A percentile compares a stretch with the other conserved stretches of the same genome.
These are phyloP conservation scores for Accipiter cooperii DNA, from an alignment of 2,113 vertebrate genomes.

Conservation along the genomic window DNA sequence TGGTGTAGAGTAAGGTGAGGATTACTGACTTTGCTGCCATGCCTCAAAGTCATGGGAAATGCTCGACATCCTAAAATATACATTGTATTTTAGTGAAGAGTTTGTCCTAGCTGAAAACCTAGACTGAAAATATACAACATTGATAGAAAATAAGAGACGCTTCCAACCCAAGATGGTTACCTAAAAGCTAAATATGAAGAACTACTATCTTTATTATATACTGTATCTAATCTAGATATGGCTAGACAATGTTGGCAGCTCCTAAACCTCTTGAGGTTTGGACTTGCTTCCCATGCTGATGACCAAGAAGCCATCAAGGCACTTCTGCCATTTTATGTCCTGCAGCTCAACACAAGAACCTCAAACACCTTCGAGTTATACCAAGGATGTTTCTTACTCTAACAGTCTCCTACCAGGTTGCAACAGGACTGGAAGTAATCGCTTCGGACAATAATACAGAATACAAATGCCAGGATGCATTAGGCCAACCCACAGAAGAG, in stretches of 20 bases:
- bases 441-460: accelerated
- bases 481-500: not conserved
- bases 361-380: accelerated
- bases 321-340: not conserved
- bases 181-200: not conserved
- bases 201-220: not conserved
- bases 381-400: not conserved
- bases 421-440: not conserved
- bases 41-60: not conserved
- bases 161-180: not conserved
- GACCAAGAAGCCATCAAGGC: not conserved
- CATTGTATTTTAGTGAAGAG: not conserved
- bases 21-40: not conserved
- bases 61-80: not conserved
- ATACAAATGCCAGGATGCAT: not conserved
- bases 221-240: not conserved
- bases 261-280: not conserved
- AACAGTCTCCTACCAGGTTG: not conserved
- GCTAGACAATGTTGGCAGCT: not conserved
- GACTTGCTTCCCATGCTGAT: not conserved
- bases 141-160: not conserved
- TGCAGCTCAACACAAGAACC: not conserved
- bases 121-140: not conserved
- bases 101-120: not conserved
- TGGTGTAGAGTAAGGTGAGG: not conserved